Evolutionary conservation across 2,797 vertebrate species (phyloP).

Genomic region (Myripristis murdjan): DNA sequence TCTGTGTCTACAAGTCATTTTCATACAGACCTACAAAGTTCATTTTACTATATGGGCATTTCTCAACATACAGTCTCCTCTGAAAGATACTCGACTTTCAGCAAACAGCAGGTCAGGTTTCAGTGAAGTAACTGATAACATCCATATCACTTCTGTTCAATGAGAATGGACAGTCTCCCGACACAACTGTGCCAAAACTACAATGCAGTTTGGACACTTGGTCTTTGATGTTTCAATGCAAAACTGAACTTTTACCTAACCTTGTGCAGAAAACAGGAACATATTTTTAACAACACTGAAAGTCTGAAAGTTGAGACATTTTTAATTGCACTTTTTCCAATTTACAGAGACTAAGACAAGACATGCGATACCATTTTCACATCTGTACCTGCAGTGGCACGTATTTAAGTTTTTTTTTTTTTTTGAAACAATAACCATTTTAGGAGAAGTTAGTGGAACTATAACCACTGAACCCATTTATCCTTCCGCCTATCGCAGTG

Average conservation of each 20-base stretch:
- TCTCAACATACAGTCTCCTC: slow-evolving; percentile 19
- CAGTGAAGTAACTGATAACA: slow-evolving; percentile 1
- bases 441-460: too few relatives aligned
- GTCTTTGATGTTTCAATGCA: background rate
- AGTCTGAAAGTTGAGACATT: background rate
- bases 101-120: slow-evolving; percentile 28
- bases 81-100: slow-evolving; percentile 18
- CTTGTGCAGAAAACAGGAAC: background rate
- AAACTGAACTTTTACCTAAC: background rate
- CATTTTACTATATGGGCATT: slow-evolving; percentile 13
- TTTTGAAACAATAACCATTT: too few relatives aligned
- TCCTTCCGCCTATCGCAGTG: too few relatives aligned
- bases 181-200: slow-evolving; percentile 20
- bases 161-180: slow-evolving; percentile 23
- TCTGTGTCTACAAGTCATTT: slow-evolving; percentile 53
- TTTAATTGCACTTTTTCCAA: too few relatives aligned
- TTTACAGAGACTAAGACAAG: too few relatives aligned
- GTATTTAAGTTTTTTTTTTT: too few relatives aligned
- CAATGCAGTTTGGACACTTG: slow-evolving; percentile 18
- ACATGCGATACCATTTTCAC: too few relatives aligned
- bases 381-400: too few relatives aligned
- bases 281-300: too few relatives aligned
- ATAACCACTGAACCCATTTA: too few relatives aligned
- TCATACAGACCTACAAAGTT: slow-evolving; percentile 20
- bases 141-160: slow-evolving; percentile 24